Evolutionary conservation across 1,140 invertebrate genomes (phyloP), one percentile per base, ranked within the genome.

Genomic region (Hermetia illucens): DNA sequence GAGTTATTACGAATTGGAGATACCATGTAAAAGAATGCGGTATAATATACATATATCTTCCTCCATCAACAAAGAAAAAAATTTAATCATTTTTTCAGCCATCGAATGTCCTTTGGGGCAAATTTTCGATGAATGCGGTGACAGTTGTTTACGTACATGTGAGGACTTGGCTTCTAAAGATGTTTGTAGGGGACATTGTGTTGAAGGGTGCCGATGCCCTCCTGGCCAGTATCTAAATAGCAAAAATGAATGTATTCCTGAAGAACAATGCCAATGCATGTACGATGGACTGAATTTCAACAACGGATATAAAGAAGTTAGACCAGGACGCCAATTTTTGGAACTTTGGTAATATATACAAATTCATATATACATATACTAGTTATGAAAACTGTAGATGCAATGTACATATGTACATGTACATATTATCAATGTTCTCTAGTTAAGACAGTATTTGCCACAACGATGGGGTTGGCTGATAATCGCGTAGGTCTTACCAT

Each of bases 141-240:
- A 81, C 52, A 74, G 78, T 4, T 88, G 84, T 49, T 61, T 70
- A 2, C 65, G 77, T 13, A 77, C 75, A 16, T 89, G 85, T 47
- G 48, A 65, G 3, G 79, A 83, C 56, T 58, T 82, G 15, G 47
- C 50, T 8, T 35, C 39, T 6, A 51, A 54, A 33, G 48, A 41
- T 25, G 49, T 35, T 12, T 58, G 46, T 43, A 52, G 42, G 16
- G 45, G 38, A n/a, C 50, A 56, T 22, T 92, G 88, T 51, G 79
- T 88, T 1, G 87, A 91, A 55, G 88, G 88, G 2, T 92, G 88
- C 58, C 82, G 82, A 41, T 93, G 88, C 55, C 82, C 85, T 0
- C 60, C 67, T 31, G 85, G 83, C 13, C 66, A 79, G 54, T 74
- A 83, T 2, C 55, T 91, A 18, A 71, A 81, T 42, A 65, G 71